Evolutionary conservation across 2,888 invertebrate genomes (phyloP).

Genomic region (Drosophila vallismaia): DNA sequence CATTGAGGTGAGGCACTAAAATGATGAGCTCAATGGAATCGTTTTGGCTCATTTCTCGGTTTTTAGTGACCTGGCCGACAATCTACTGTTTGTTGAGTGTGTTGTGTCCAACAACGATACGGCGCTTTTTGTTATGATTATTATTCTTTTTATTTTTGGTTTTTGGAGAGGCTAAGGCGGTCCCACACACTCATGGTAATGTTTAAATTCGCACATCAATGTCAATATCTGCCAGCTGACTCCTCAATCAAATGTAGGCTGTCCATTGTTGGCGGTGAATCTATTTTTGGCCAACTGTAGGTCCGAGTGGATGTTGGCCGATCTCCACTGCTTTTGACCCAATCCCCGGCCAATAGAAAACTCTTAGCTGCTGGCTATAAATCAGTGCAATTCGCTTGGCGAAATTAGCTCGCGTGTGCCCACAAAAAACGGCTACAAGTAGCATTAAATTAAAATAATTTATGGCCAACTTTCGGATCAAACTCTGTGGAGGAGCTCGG

Average conservation of each 20-base stretch:
- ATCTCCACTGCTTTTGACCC: slow-evolving; percentile 41
- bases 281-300: slow-evolving; percentile 43
- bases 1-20: slow-evolving; percentile 47
- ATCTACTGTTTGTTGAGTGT: slow-evolving; percentile 17
- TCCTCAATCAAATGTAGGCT: slow-evolving; percentile 58
- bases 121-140: slow-evolving; percentile 29
- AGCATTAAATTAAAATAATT: slow-evolving; percentile 50
- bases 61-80: slow-evolving; percentile 34
- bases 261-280: slow-evolving; percentile 30
- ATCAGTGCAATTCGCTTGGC: slow-evolving; percentile 31
- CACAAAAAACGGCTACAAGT: slow-evolving; percentile 38
- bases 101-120: slow-evolving; percentile 18
- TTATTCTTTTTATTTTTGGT: background rate
- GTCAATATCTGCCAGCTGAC: slow-evolving; percentile 60
- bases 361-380: slow-evolving; percentile 39
- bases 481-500: slow-evolving; percentile 41
- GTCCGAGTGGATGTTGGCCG: slow-evolving; percentile 28
- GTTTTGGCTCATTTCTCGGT: slow-evolving; percentile 16
- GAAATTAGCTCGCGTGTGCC: slow-evolving; percentile 30
- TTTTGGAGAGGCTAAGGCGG: slow-evolving; percentile 47
- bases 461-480: slow-evolving; percentile 45
- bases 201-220: slow-evolving; percentile 59
- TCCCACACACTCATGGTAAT: slow-evolving; percentile 30
- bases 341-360: slow-evolving; percentile 40
- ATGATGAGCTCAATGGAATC: slow-evolving; percentile 24